Percentiles rank a stretch among this genome's conserved stretches.
Conservation (phyloP, 2,888 invertebrate species). For the Phytoseiulus persimilis region DNA sequence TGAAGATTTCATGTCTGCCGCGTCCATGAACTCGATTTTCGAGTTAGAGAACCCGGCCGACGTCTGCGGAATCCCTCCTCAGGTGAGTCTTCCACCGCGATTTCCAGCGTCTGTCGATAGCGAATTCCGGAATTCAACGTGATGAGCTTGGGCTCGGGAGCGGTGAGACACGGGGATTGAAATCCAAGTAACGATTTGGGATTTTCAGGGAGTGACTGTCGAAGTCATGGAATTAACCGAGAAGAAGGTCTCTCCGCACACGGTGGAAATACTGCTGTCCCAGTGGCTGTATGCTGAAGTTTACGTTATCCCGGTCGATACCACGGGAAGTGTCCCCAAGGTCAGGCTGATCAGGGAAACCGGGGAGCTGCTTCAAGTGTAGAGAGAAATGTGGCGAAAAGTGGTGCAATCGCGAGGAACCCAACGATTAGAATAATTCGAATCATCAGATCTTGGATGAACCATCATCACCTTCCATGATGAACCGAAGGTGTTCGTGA, state of each 20-base stretch:
- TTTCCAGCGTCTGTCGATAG: too few relatives aligned
- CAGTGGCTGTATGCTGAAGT: not conserved
- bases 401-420: too few relatives aligned
- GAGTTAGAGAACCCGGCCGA: not conserved
- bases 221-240: not conserved
- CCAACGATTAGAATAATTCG: too few relatives aligned
- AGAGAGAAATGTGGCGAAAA: not conserved
- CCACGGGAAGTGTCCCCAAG: not conserved
- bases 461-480: too few relatives aligned
- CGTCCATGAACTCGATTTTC: not conserved
- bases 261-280: not conserved
- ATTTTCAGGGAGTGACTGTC: not conserved
- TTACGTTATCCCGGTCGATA: not conserved
- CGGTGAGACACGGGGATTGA: too few relatives aligned
- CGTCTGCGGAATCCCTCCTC: not conserved
- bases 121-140: too few relatives aligned
- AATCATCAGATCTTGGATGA: too few relatives aligned
- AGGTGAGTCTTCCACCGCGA: not conserved
- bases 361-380: not conserved
- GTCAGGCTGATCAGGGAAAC: not conserved
- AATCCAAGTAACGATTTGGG: too few relatives aligned
- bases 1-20: not conserved
- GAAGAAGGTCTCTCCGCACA: not conserved
- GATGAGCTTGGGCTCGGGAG: too few relatives aligned
- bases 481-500: too few relatives aligned